Conservation (phyloP, 2,797 vertebrate genomes). For the Acanthornis magna region DNA sequence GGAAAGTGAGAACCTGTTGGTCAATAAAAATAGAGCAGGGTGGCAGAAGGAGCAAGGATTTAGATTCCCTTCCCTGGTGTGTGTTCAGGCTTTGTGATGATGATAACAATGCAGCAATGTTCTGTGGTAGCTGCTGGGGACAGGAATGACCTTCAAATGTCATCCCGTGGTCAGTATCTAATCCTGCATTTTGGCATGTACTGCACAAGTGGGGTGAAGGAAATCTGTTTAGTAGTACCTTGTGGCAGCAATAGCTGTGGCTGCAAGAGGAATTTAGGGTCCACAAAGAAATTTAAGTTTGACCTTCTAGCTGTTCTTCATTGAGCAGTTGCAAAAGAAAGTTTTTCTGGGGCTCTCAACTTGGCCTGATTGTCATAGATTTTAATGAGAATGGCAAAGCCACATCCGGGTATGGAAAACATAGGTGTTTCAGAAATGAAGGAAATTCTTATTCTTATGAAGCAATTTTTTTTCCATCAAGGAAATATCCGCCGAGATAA, state of each 20-base stretch:
- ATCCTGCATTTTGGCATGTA: background rate
- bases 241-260: background rate
- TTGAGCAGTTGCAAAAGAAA: background rate
- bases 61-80: background rate
- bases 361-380: background rate
- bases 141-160: background rate
- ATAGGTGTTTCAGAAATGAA: background rate
- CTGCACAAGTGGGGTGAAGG: background rate
- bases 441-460: background rate
- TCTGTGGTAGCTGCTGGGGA: background rate
- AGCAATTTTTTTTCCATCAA: constrained; percentile 18
- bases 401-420: background rate
- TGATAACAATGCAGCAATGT: background rate
- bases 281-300: background rate
- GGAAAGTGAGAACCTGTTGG: background rate
- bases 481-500: background rate
- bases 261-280: background rate
- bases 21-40: background rate
- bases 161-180: background rate
- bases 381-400: background rate
- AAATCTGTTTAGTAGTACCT: background rate
- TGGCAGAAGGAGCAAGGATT: background rate
- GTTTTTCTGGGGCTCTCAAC: background rate
- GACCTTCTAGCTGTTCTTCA: background rate
- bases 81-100: background rate